Conservation (phyloP, 2,113 vertebrate species). For the Okapia johnstoni region DNA sequence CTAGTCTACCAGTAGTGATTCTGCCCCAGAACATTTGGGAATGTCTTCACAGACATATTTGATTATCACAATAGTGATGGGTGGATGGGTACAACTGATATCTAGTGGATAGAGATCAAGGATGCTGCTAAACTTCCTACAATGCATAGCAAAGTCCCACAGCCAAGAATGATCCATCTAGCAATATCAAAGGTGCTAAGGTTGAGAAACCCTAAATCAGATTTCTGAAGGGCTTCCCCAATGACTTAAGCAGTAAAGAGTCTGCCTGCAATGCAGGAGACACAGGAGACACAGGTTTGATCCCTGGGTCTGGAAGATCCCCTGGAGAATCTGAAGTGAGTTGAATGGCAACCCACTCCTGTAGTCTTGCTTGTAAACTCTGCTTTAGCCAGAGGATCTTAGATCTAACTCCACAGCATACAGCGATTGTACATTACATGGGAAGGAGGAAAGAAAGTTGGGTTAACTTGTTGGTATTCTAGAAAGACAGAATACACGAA, state of each 20-base stretch:
- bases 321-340: background rate
- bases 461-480: background rate
- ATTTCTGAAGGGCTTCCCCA: background rate
- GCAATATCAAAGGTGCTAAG: background rate
- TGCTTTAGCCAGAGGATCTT: background rate
- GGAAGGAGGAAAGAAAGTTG: slow-evolving; percentile 59
- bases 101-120: background rate
- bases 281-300: background rate
- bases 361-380: background rate
- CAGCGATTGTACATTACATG: background rate
- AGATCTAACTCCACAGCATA: background rate
- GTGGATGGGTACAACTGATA: no score
- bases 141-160: background rate
- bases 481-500: slow-evolving; percentile 52
- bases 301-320: background rate
- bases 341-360: background rate
- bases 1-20: background rate
- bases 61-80: background rate
- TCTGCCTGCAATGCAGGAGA: background rate
- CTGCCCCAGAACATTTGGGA: background rate
- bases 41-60: background rate
- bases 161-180: no score
- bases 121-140: background rate
- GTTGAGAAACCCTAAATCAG: background rate
- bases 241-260: background rate